A percentile compares a stretch with the other conserved stretches of the same genome.
Conservation (phyloP, 2,888 invertebrate genomes). For the Cryptus viduatorius region DNA sequence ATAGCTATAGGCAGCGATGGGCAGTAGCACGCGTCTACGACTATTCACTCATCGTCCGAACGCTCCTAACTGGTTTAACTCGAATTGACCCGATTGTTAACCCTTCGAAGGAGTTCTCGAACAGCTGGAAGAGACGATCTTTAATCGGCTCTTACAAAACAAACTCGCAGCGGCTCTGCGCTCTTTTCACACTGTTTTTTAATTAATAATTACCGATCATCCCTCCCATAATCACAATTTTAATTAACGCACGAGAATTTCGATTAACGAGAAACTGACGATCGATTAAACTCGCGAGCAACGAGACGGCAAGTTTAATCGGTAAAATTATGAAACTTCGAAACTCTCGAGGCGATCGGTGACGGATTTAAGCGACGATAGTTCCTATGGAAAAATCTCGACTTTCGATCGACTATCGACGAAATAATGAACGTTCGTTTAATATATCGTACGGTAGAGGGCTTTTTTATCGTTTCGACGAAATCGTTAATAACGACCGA, state of each 20-base stretch:
- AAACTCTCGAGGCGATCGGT: background rate
- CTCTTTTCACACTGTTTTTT: slow-evolving; percentile 10
- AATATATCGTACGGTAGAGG: background rate
- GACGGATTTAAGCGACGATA: background rate
- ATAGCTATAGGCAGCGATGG: slow-evolving; percentile 2
- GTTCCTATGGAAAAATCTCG: background rate
- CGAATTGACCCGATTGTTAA: slow-evolving; percentile 82
- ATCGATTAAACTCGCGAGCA: slow-evolving; percentile 25
- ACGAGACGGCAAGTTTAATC: background rate
- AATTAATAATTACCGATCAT: slow-evolving; percentile 50
- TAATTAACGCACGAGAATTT: slow-evolving; percentile 35
- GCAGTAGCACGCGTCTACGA: slow-evolving; percentile 40
- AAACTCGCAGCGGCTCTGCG: background rate
- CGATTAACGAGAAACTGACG: slow-evolving; percentile 18
- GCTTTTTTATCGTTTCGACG: slow-evolving; percentile 56
- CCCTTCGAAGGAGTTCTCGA: slow-evolving; percentile 68
- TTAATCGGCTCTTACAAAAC: slow-evolving; percentile 27
- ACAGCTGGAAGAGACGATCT: slow-evolving; percentile 46
- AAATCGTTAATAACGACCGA: slow-evolving; percentile 56
- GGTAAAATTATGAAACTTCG: background rate
- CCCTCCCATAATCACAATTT: background rate
- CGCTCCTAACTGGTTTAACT: slow-evolving; percentile 79
- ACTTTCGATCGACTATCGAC: slow-evolving; percentile 12
- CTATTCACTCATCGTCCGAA: slow-evolving; percentile 59
- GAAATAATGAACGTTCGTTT: background rate